phyloP scores from a whole-genome alignment of 2,888 invertebrate species.

The Polylopha cassiicola region DNA sequence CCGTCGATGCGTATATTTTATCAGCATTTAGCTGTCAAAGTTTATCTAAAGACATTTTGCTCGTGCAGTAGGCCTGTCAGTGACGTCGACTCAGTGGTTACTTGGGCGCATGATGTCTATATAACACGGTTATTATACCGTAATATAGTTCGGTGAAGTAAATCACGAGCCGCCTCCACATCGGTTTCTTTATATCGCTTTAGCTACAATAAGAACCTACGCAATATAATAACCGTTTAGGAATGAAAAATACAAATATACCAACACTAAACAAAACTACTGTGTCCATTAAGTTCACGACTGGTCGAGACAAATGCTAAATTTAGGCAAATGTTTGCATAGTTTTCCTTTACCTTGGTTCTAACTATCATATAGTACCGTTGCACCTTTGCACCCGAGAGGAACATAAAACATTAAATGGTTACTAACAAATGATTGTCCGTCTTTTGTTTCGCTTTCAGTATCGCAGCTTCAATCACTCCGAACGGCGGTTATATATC shows the following conservation, averaged over 20 bases:
- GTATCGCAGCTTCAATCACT: slow-evolving; percentile 35
- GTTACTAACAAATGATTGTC: slow-evolving; percentile 16
- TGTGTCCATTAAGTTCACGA: slow-evolving; percentile 7
- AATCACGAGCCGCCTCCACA: slow-evolving; percentile 55
- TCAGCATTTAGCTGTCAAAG: slow-evolving; percentile 20
- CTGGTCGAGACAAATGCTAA: slow-evolving; percentile 2
- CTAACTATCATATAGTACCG: too few relatives aligned
- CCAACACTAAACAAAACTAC: slow-evolving; percentile 19
- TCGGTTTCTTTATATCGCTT: slow-evolving; percentile 15
- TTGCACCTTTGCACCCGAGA: too few relatives aligned
- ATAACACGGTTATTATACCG: slow-evolving; percentile 30
- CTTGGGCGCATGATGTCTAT: slow-evolving; percentile 12
- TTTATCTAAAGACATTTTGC: slow-evolving; percentile 19
- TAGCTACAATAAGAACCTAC: too few relatives aligned
- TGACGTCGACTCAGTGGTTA: slow-evolving; percentile 14
- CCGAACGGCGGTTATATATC: slow-evolving; percentile 34
- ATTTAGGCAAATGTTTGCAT: too few relatives aligned
- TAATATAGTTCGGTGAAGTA: slow-evolving; percentile 51
- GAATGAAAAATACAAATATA: slow-evolving; percentile 19
- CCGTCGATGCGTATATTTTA: slow-evolving; percentile 18
- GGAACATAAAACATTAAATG: too few relatives aligned
- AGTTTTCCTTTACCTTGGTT: too few relatives aligned
- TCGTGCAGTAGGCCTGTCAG: slow-evolving; percentile 20
- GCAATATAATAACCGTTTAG: too few relatives aligned
- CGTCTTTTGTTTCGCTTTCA: slow-evolving; percentile 25